Evolutionary conservation across 2,113 vertebrate species (phyloP), one percentile per base, ranked within the genome.

Genomic region (Bos javanicus): DNA sequence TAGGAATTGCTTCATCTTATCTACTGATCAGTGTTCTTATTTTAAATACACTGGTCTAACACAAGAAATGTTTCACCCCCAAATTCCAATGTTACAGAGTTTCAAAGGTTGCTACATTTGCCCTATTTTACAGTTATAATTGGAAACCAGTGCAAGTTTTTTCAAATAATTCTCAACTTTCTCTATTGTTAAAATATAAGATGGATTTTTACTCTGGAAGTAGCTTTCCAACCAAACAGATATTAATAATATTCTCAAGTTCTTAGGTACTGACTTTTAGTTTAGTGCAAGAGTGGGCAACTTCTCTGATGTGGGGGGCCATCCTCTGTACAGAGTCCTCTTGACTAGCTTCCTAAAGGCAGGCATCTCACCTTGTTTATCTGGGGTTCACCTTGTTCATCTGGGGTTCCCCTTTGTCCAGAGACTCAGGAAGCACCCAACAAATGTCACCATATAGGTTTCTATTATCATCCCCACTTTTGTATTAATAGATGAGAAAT

Each of bases 1-100:
- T 74, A 59, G 43, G 48, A 57, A 89, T 16, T 28, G 25, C 76
- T 54, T 87, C 86, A 80, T 87, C n/a, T 90, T 80, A 21, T 48
- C 60, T 64, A n/a, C 76, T 92, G 43, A 84, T 92, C 64, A 90
- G 30, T 94, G 52, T 84, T 94, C 71, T 89, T 94, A 71, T 67
- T 90, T 76, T 57, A 96, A 91, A 80, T 52, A 59, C 15, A 94
- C 17, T 94, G 78, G 57, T 46, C 48, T 94, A 88, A 91, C 39
- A 76, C 33, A 83, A 91, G 67, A 62, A 92, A 14, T 78, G 87
- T 83, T 90, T 90, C 48, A 80, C 13, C 9, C 8, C 57, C 33
- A 57, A 91, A 80, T 80, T 64, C 74, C n/a, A 74, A 23, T 43
- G 76, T 93, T 57, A 82, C 2, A 52, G 59, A 81, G 21, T 81